Base-by-base conservation (phyloP, 1,140 invertebrate genomes). In the Marisa cornuarietis region DNA sequence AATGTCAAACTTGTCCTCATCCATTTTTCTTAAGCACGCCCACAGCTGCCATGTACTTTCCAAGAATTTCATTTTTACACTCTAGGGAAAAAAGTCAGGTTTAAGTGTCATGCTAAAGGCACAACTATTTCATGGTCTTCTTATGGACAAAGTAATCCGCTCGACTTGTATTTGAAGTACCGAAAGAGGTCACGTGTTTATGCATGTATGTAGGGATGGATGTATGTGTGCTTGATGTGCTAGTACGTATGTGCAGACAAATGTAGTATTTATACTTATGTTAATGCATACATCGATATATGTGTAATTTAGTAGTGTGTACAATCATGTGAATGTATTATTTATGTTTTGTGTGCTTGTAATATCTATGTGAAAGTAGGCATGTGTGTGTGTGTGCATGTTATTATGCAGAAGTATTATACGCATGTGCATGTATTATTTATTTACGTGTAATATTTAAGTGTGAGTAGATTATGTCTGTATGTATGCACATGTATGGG, bases 131-230 rank as follows among this genome's bases (percentile, higher is more conserved):
- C n/a, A n/a, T n/a, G n/a, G n/a, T n/a, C n/a, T n/a, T n/a, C n/a
- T n/a, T n/a, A n/a, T n/a, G n/a, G 31, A 42, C 31, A 42, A 0
- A 4, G 31, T 42, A 42, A 42, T 42, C 31, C 6, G 31, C 31
- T 42, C 6, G 31, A 4, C 31, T 42, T 42, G 31, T 42, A 1
- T 42, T 42, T 42, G 3, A 42, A 42, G 31, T 42, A 4, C n/a
- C 31, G 2, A 42, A 42, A 2, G 31, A 42, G 31, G 31, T 42
- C 31, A 42, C 52, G 65, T 68, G 68, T 72, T 42, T 79, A 24
- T 79, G 61, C 72, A 24, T 79, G 58, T 72, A 24, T 79, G 58
- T 73, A 61, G 58, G 69, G 2, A n/a, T 76, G 52, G 62, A 58
- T 76, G 2, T 11, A 49, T 62, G 2, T 62, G n/a, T n/a, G n/a